Base-by-base conservation (phyloP, 1,140 invertebrate genomes). In the Drosophila sturtevanti region DNA sequence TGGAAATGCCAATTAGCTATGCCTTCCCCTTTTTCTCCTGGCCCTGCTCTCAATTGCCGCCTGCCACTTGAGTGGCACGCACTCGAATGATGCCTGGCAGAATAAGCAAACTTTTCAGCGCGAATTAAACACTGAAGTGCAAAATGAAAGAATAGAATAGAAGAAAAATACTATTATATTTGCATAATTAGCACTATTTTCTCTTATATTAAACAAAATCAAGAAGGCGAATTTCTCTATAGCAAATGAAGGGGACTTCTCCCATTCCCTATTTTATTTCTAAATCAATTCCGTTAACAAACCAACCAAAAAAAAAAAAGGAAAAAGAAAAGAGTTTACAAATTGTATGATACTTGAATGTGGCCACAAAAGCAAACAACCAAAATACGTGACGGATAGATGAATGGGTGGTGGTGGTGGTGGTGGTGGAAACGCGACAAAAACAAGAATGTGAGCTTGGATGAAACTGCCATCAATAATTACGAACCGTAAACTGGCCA, bases 1-100 rank as follows among this genome's bases (percentile, higher is more conserved):
- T 58, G 52, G 51, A 68, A 81, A 64, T 86, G 66, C 59, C 64
- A 85, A 85, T 85, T 85, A 74, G 77, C 66, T 21, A 41, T 55
- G 24, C 34, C 54, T 37, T 63, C 27, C 27, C 56, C 44, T 35
- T 62, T 18, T 1, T 27, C 35, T 72, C 48, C 34, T 61, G 9
- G 7, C 41, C 31, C 18, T 58, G 41, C 48, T 63, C 52, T 59
- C 56, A 31, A 22, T 37, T 38, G 58, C 58, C 21, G 58, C 58
- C 21, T 31, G 34, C 37, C 37, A 38, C 56, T 35, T 10, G 7
- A 67, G 44, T 63, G 52, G 27, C 72, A 69, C 72, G 65, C 64
- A 76, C 59, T 77, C 61, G 31, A 34, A 56, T 35, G 54, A 35
- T 66, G 38, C 4, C 27, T 31, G 27, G 4, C 27, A 31, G 27